Evolutionary conservation across 2,113 vertebrate species (phyloP), one percentile per base, ranked within the genome.

Genomic region (Prochilodus magdalenae): DNA sequence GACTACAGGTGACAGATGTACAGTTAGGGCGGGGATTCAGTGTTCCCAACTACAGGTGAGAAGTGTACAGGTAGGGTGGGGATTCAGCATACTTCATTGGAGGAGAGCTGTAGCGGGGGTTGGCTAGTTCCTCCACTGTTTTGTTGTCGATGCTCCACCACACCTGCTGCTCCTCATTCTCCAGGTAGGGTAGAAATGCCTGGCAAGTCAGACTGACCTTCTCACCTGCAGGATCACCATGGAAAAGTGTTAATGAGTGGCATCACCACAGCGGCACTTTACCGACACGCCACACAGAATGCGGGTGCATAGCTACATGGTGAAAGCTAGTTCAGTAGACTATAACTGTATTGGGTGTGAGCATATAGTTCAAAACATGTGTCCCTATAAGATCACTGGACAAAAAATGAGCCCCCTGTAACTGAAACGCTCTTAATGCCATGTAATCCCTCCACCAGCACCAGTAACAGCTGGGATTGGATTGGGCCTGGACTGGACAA

Each of bases 141-240:
- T 91, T 94, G 20, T 96, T 96, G 71, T 98, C 95, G 13, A 99
- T 89, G 0, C 93, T 95, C 98, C 98, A 99, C 96, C 96, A 97
- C n/a, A 98, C 90, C 1, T 94, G 65, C 92, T 67, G 90, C 92
- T 13, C 55, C n/a, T 88, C 84, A 0, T 77, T 65, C 1, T 91
- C 87, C 75, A 97, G 81, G 85, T 93, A 95, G 0, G 94, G 94
- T 65, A 99, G 94, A 13, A 73, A 81, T 10, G 89, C 96, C 11
- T 40, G 84, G 82, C 98, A 99, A 3, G 79, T 4, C 82, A 95
- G 86, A 3, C 16, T 60, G 2, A 76, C 92, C 24, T 83, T 69
- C 0, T 74, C 33, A 18, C 82, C 94, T 94, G 87, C 70, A 40
- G n/a, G 1, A 53, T 71, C 20, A 18, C 53, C 73, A 40, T 0